Percentiles rank a stretch among this genome's conserved stretches.
Evolutionary conservation across 2,888 invertebrate genomes (phyloP).

Genomic region (Melanostoma mellinum): DNA sequence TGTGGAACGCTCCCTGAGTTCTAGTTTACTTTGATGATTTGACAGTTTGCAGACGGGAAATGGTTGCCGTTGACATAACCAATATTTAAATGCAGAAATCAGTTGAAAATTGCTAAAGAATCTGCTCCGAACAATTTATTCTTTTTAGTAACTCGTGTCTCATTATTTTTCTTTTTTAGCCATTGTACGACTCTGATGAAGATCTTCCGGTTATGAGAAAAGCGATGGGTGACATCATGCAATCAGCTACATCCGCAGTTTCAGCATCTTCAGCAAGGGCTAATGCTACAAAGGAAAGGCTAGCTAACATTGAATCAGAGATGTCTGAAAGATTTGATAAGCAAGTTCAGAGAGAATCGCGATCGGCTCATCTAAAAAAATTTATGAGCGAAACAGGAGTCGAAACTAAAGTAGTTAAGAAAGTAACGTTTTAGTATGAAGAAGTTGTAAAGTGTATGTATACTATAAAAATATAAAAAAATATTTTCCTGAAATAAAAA

Average conservation of each 20-base stretch:
- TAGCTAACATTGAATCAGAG: slow-evolving; percentile 89
- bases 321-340: slow-evolving; percentile 88
- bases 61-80: too few species aligned
- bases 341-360: slow-evolving; percentile 87
- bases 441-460: not conserved
- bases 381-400: slow-evolving; percentile 81
- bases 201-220: not conserved
- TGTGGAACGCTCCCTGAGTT: too few species aligned
- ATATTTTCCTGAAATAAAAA: too few species aligned
- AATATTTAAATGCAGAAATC: too few species aligned
- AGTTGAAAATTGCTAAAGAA: too few species aligned
- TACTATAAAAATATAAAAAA: too few species aligned
- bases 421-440: slow-evolving; percentile 55
- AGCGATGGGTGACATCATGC: slow-evolving; percentile 12
- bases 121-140: not conserved
- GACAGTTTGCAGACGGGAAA: too few species aligned
- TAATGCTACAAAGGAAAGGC: slow-evolving; percentile 84
- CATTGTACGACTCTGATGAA: slow-evolving; percentile 40
- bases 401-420: slow-evolving; percentile 50
- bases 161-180: not conserved
- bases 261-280: slow-evolving; percentile 53
- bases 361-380: slow-evolving; percentile 87
- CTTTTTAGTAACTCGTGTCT: slow-evolving; percentile 5
- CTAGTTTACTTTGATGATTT: too few species aligned
- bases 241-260: slow-evolving; percentile 9